Base-by-base conservation (phyloP, 2,888 invertebrate genomes). In the Apeira syringaria region DNA sequence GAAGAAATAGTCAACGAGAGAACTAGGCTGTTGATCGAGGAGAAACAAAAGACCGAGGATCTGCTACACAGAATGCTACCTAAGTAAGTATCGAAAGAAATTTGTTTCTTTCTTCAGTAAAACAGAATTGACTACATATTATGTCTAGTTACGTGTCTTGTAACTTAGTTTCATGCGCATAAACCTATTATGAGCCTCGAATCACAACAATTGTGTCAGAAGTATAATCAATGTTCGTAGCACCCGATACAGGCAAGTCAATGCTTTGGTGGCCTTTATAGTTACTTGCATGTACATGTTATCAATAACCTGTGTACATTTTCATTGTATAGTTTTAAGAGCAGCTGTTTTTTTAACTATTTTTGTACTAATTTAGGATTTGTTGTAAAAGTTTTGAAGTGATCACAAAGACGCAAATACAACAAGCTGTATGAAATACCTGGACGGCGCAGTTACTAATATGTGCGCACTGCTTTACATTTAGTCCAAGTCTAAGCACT, bases 61-160 rank as follows among this genome's bases (percentile, higher is more conserved):
- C 91, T 98, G 56, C 91, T 98, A 53, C 96, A 97, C 84, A 92
- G 98, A 81, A 98, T 98, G 98, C 92, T 98, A 83, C 98, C 98
- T 60, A 95, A 96, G 94, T 96, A 88, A 88, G 92, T 88, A 33
- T 48, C 2, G 35, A n/a, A 9, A 8, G 30, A 9, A 37, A 35
- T 30, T 15, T 46, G 27, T n/a, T n/a, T n/a, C n/a, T 5, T 6
- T 6, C 1, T 5, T 13, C 12, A 35, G 7, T 30, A 24, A 44
- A 44, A 20, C 9, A 7, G 10, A 44, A 8, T 10, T 5, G 12
- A 31, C n/a, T 5, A 30, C 20, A 13, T 28, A 9, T n/a, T n/a
- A n/a, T n/a, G n/a, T n/a, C n/a, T 29, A 13, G 24, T 36, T 18
- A 9, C 18, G 12, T 29, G 34, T 42, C 5, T 28, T 9, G 25